Base-by-base conservation (phyloP, 1,140 invertebrate species). In the Tetraneura akinire region DNA sequence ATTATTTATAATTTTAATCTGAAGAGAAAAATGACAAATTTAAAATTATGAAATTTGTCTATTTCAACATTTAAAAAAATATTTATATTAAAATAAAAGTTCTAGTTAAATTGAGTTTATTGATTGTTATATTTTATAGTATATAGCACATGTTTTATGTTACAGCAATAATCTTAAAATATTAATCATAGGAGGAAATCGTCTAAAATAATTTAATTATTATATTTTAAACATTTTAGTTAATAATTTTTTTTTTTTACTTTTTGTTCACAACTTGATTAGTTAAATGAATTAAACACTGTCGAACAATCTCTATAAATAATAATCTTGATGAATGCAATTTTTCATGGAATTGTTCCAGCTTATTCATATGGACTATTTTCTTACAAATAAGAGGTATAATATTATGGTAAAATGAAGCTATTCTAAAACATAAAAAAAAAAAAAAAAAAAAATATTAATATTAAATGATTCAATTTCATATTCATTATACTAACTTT, bases 291-390 rank as follows among this genome's bases (percentile, higher is more conserved):
- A 18, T 26, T 29, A 78, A 62, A 62, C 53, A 78, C 3, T 47
- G 42, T n/a, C 4, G 55, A 26, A 78, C 74, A 78, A 37, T 45
- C 14, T 62, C 62, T 16, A 78, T 13, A 42, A 60, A 37, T 47
- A 78, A 51, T 60, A 78, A 78, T 16, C 74, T 57, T 60, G 74
- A 60, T 18, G 74, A 37, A 42, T 78, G 74, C 16, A 78, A 23
- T 9, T 78, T 60, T 26, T 78, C 55, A 11, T 78, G 29, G 10
- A 45, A 78, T 23, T 45, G 23, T 78, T 78, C 55, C 21, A 78
- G 62, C 47, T 62, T 78, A 47, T 78, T 78, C 21, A 78, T 62
- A 42, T 8, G 0, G 0, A 62, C 47, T 29, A 78, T 3, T 26
- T 47, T 78, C 18, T 78, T 62, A 62, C 62, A 78, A 78, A 76